A percentile compares a stretch with the other conserved stretches of the same genome.
These are phyloP conservation scores for Penaeus vannamei DNA, from an alignment of 1,140 invertebrate genomes.

Conservation along the genomic window DNA sequence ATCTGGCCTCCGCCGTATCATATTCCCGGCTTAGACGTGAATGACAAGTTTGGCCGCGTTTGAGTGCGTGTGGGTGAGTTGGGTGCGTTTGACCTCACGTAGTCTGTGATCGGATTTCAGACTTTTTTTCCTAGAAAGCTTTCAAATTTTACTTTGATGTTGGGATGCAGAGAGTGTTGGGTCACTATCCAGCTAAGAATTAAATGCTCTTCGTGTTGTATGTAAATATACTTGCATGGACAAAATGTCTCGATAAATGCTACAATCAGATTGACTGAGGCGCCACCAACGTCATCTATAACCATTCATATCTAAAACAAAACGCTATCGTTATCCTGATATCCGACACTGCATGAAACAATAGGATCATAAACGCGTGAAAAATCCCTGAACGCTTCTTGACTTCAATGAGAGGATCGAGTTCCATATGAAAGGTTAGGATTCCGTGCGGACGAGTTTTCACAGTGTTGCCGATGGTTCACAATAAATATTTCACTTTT, in stretches of 20 bases:
- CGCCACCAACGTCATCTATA: constrained; percentile 38
- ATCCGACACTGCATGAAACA: constrained; percentile 49
- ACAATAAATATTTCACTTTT: constrained; percentile 34
- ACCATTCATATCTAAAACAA: constrained; percentile 56
- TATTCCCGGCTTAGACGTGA: too few species aligned
- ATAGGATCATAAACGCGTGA: constrained; percentile 61
- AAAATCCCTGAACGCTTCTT: constrained; percentile 65
- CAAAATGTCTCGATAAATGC: not conserved
- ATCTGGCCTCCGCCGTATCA: too few species aligned
- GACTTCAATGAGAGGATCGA: constrained; percentile 64
- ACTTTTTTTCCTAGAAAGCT: too few species aligned
- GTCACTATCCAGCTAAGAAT: too few species aligned
- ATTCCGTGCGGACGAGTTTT: constrained; percentile 48
- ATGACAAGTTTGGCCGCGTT: too few species aligned
- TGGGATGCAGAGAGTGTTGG: too few species aligned
- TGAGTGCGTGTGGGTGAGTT: too few species aligned
- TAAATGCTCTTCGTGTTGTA: too few species aligned
- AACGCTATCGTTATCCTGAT: constrained; percentile 59
- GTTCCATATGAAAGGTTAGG: constrained; percentile 61
- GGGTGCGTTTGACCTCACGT: too few species aligned
- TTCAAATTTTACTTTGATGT: too few species aligned
- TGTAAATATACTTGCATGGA: too few species aligned
- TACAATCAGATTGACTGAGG: not conserved
- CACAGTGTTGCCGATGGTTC: constrained; percentile 52
- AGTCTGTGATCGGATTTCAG: too few species aligned